Evolutionary conservation across 2,888 invertebrate genomes (phyloP).

Genomic region (Zaprionus obscuricornis): DNA sequence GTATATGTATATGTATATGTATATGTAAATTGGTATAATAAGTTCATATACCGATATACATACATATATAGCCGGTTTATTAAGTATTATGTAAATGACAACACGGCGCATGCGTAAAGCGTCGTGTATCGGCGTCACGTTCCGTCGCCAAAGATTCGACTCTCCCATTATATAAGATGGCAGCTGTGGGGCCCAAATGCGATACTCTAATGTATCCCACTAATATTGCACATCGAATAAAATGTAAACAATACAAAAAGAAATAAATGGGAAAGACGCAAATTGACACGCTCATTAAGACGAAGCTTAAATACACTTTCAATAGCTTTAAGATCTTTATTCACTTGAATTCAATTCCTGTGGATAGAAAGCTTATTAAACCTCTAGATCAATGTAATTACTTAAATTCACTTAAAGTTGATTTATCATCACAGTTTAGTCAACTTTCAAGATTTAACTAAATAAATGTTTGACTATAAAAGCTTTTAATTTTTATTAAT

Average conservation of each 20-base stretch:
- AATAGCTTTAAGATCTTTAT: too few relatives aligned
- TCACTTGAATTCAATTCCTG: too few relatives aligned
- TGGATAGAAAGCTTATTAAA: too few relatives aligned
- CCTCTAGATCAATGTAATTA: too few relatives aligned
- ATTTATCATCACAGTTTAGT: too few relatives aligned
- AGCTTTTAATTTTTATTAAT: too few relatives aligned
- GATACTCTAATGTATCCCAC: slow-evolving; percentile 38
- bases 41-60: too few relatives aligned
- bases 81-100: slow-evolving; percentile 47
- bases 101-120: slow-evolving; percentile 57
- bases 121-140: background rate
- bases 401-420: too few relatives aligned
- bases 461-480: too few relatives aligned
- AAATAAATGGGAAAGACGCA: background rate
- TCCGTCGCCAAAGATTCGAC: slow-evolving; percentile 8
- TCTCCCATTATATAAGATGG: slow-evolving; percentile 33
- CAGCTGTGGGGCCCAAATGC: slow-evolving; percentile 25
- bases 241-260: slow-evolving; percentile 16
- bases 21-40: too few relatives aligned
- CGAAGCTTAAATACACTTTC: slow-evolving; percentile 8
- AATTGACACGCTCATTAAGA: background rate
- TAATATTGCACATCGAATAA: slow-evolving; percentile 34
- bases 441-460: too few relatives aligned
- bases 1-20: too few relatives aligned
- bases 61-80: slow-evolving; percentile 44